Conservation (phyloP, 2,888 invertebrate genomes). For the Caenorhabditis sinica region DNA sequence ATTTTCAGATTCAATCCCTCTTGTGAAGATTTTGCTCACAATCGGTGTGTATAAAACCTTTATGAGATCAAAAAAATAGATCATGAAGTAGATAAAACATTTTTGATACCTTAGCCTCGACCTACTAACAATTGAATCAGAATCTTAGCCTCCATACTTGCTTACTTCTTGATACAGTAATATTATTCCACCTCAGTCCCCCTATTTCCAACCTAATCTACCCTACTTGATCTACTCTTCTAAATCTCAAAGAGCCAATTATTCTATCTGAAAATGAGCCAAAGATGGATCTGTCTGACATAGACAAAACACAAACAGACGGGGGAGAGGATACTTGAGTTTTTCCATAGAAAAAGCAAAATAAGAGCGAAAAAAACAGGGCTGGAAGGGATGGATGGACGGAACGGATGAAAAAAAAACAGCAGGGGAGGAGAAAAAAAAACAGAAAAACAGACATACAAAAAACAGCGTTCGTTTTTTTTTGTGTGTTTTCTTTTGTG, state of each 20-base stretch:
- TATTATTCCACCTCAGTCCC: too few relatives aligned
- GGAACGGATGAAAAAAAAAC: constrained; percentile 2
- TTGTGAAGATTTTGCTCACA: too few relatives aligned
- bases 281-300: constrained; percentile 12
- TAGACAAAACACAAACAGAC: constrained; percentile 4
- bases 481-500: constrained; percentile 6
- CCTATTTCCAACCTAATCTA: neutral
- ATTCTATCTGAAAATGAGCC: neutral
- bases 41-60: too few relatives aligned
- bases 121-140: too few relatives aligned
- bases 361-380: constrained; percentile 8
- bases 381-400: constrained; percentile 13
- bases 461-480: constrained; percentile 23
- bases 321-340: constrained; percentile 25
- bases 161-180: too few relatives aligned
- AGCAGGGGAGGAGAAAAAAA: constrained; percentile 16
- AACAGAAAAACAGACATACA: constrained; percentile 42
- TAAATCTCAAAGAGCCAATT: neutral
- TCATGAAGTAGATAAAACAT: too few relatives aligned
- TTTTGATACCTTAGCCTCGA: too few relatives aligned
- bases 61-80: too few relatives aligned
- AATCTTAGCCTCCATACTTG: too few relatives aligned
- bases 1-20: too few relatives aligned
- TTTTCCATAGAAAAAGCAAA: constrained; percentile 1
- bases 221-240: neutral